A percentile compares a stretch with the other conserved stretches of the same genome.
Conservation (phyloP, 1,140 invertebrate species). For the Hyles vespertilio region DNA sequence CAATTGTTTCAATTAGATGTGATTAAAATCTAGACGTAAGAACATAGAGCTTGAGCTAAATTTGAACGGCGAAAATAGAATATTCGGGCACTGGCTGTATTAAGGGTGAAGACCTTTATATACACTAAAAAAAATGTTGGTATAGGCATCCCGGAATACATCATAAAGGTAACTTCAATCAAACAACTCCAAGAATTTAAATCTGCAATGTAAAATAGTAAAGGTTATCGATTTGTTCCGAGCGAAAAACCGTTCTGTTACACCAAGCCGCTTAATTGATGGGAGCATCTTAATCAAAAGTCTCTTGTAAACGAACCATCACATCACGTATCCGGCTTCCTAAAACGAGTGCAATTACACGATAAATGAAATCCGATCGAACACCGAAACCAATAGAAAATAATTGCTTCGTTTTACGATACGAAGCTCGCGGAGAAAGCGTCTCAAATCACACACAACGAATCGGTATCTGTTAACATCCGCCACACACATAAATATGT, state of each 20-base stretch:
- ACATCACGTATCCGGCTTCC: too few species aligned
- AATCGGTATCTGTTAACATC: conserved; percentile 63
- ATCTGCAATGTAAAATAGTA: neutral
- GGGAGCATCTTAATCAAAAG: too few species aligned
- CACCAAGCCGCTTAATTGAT: too few species aligned
- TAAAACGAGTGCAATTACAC: too few species aligned
- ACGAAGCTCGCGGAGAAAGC: conserved; percentile 34
- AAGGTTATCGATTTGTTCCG: too few species aligned
- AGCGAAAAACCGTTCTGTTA: too few species aligned
- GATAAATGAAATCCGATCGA: too few species aligned
- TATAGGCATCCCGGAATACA: neutral
- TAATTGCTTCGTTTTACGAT: conserved; percentile 27
- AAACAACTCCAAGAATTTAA: neutral
- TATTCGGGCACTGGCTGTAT: neutral
- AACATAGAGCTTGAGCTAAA: neutral
- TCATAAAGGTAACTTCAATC: neutral
- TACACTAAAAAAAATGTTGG: neutral
- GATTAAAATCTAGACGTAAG: conserved; percentile 16
- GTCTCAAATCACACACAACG: conserved; percentile 58
- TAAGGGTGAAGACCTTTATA: neutral
- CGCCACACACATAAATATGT: conserved; percentile 44
- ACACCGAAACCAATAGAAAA: conserved; percentile 13
- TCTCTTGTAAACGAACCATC: too few species aligned
- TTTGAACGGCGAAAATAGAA: conserved; percentile 1
- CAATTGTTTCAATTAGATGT: conserved; percentile 24